Evolutionary conservation across 2,888 invertebrate species (phyloP).

Genomic region (Cerastoderma edule): DNA sequence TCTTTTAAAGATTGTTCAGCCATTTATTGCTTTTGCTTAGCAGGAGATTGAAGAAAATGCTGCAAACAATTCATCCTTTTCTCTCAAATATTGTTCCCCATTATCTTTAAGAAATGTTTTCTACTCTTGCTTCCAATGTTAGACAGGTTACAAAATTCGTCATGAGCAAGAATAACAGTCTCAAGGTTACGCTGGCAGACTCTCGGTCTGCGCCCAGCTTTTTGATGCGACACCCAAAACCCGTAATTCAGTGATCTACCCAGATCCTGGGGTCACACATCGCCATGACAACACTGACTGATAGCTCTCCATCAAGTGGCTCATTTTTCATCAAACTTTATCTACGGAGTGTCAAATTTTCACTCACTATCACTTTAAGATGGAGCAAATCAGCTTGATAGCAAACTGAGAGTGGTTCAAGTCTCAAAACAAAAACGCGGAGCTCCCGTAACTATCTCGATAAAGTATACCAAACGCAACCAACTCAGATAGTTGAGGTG

Average conservation of each 20-base stretch:
- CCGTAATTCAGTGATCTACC: constrained; percentile 1
- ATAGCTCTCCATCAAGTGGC: constrained; percentile 19
- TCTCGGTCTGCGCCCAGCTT: background rate
- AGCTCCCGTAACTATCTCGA: background rate
- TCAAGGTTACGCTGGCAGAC: background rate
- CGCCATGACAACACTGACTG: constrained; percentile 8
- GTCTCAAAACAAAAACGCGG: constrained; percentile 13
- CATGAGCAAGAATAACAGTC: too few relatives aligned
- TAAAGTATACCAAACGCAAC: constrained; percentile 5
- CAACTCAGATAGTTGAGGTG: background rate
- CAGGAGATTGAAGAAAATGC: too few relatives aligned
- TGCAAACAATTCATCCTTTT: too few relatives aligned
- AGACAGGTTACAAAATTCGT: too few relatives aligned
- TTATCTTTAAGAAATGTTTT: too few relatives aligned
- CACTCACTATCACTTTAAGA: constrained; percentile 56
- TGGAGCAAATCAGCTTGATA: constrained; percentile 19
- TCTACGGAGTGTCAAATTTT: constrained; percentile 56
- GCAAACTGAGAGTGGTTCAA: constrained; percentile 19
- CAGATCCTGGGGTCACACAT: constrained; percentile 1
- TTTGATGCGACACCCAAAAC: constrained; percentile 2
- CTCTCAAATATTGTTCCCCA: too few relatives aligned
- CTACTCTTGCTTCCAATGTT: too few relatives aligned
- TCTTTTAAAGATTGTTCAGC: too few relatives aligned
- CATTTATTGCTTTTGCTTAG: too few relatives aligned
- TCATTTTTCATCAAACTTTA: constrained; percentile 34